Percentiles rank a stretch among this genome's conserved stretches.
These are phyloP conservation scores for Paguma larvata DNA, from an alignment of 2,797 vertebrate species.

Conservation along the genomic window DNA sequence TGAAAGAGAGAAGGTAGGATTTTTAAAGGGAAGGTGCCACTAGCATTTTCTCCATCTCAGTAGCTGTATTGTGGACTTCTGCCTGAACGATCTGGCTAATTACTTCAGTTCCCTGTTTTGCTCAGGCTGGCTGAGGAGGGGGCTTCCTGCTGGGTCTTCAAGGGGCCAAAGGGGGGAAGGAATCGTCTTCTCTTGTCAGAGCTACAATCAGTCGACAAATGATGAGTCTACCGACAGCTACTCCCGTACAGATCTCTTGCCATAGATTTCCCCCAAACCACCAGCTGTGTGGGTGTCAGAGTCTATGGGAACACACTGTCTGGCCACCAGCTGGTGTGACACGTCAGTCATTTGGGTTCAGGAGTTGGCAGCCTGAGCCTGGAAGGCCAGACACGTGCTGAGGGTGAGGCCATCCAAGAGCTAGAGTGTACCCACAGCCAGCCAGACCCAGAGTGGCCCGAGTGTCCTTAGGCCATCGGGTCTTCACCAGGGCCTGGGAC, in stretches of 20 bases:
- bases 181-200: neutral
- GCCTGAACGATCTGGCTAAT: conserved; percentile 65
- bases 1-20: conserved; percentile 39
- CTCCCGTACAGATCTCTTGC: neutral
- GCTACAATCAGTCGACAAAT: neutral
- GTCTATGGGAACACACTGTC: neutral
- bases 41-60: conserved; percentile 28
- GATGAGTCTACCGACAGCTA: neutral
- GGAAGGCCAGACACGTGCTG: neutral
- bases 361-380: neutral
- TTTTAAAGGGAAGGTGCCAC: neutral
- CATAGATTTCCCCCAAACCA: neutral
- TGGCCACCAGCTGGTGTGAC: accelerated
- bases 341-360: neutral
- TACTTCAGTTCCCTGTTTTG: neutral
- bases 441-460: neutral
- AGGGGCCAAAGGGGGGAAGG: neutral
- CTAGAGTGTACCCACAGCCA: neutral
- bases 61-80: conserved; percentile 32
- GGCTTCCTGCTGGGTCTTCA: conserved; percentile 38
- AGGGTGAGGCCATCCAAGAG: neutral
- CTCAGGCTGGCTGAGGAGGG: neutral
- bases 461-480: accelerated
- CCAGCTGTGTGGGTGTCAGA: neutral
- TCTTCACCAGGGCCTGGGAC: neutral